Conservation (phyloP, 2,113 vertebrate genomes). For the Lophius piscatorius region DNA sequence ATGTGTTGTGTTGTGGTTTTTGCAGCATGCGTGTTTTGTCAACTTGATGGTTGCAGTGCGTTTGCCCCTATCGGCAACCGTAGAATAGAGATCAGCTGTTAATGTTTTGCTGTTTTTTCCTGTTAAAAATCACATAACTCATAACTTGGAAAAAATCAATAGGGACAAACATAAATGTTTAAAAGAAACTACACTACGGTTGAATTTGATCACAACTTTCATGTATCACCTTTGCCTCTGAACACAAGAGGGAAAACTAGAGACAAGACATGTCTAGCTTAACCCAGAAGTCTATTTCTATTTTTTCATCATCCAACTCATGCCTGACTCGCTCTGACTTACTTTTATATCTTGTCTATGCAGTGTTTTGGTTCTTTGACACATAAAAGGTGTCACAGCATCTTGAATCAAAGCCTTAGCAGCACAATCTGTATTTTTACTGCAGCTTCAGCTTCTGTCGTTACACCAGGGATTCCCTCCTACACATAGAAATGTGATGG, state of each 20-base stretch:
- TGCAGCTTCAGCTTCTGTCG: conserved; percentile 64
- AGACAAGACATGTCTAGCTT: not conserved
- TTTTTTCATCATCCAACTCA: not conserved
- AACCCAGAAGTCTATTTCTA: no score
- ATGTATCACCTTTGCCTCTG: not conserved
- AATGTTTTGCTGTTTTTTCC: conserved; percentile 30
- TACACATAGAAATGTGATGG: conserved; percentile 24
- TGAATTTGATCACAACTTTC: not conserved
- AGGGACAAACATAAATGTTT: not conserved
- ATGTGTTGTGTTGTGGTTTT: no score
- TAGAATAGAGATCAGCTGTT: conserved; percentile 28
- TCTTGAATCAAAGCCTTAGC: conserved; percentile 38
- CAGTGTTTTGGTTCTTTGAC: conserved; percentile 28
- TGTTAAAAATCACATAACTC: conserved; percentile 36
- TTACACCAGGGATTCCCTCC: conserved; percentile 68
- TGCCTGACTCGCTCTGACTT: not conserved
- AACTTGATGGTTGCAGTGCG: no score
- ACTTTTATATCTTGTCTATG: conserved; percentile 9
- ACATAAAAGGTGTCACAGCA: conserved; percentile 24
- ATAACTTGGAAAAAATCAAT: conserved; percentile 20
- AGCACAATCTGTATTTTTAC: conserved; percentile 23
- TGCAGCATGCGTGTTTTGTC: no score
- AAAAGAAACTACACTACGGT: not conserved
- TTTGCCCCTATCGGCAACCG: no score
- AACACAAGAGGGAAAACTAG: not conserved